Evolutionary conservation across 2,113 vertebrate genomes (phyloP).

Genomic region (Alexandromys fortis): DNA sequence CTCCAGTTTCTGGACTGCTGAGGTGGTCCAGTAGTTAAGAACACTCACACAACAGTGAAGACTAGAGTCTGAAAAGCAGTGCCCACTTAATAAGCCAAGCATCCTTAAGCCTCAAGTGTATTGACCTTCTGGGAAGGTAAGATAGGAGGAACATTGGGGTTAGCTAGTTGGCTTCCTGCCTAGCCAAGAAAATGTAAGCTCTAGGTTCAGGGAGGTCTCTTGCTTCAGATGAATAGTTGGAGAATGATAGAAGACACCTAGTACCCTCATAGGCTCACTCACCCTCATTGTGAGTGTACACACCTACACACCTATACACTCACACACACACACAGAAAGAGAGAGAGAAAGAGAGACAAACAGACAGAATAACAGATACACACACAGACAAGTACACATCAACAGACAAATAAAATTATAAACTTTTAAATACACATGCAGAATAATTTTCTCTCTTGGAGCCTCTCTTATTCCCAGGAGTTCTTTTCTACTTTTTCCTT

Average conservation of each 20-base stretch:
- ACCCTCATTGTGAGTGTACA: not conserved
- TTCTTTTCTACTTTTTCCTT: not conserved
- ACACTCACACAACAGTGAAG: not conserved
- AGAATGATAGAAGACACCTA: not conserved
- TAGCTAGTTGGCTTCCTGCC: not conserved
- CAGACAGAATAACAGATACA: not conserved
- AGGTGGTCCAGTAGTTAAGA: too few species aligned
- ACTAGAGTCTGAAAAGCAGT: not conserved
- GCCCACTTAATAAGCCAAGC: not conserved
- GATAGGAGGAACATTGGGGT: not conserved
- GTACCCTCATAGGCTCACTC: not conserved
- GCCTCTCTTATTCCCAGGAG: not conserved
- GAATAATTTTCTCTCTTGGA: not conserved
- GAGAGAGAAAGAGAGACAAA: too few species aligned
- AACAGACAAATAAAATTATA: not conserved
- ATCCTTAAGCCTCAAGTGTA: not conserved
- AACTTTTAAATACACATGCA: not conserved
- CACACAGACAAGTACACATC: not conserved
- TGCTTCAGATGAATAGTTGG: not conserved
- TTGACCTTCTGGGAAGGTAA: too few species aligned
- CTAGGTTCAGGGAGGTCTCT: not conserved
- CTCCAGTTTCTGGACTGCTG: not conserved
- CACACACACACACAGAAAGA: too few species aligned
- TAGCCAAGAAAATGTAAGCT: not conserved
- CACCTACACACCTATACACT: not conserved